phyloP scores from a whole-genome alignment of 2,888 invertebrate genomes.

The Tricholauxania praeusta region DNA sequence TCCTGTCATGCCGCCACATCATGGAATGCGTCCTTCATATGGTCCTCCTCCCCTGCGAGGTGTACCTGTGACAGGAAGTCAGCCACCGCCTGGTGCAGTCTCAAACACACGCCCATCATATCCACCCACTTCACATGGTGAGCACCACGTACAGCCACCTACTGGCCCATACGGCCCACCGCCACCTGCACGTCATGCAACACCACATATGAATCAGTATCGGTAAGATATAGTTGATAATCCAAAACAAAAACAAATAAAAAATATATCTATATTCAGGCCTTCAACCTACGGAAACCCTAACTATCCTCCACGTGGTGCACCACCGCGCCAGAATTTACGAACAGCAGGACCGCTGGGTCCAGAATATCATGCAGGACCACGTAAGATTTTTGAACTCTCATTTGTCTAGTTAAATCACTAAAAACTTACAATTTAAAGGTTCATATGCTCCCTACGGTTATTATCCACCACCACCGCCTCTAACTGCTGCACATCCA shows the following conservation, averaged over 20 bases:
- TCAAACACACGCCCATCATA: slow-evolving; percentile 45
- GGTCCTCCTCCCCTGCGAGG: slow-evolving; percentile 64
- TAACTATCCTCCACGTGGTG: slow-evolving; percentile 60
- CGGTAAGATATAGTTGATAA: slow-evolving; percentile 50
- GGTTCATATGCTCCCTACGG: slow-evolving; percentile 57
- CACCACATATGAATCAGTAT: slow-evolving; percentile 63
- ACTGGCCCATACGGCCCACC: slow-evolving; percentile 52
- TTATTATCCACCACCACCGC: slow-evolving; percentile 63
- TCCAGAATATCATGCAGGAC: slow-evolving; percentile 57
- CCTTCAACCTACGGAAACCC: slow-evolving; percentile 65
- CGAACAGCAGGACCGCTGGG: slow-evolving; percentile 46
- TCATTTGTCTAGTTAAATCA: not conserved
- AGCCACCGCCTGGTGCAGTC: slow-evolving; percentile 41
- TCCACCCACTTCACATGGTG: slow-evolving; percentile 53
- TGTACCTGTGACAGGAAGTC: slow-evolving; percentile 47
- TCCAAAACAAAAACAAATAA: too few relatives aligned
- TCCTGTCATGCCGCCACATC: slow-evolving; percentile 49
- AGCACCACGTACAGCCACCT: slow-evolving; percentile 52
- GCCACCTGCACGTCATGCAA: slow-evolving; percentile 61
- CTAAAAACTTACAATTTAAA: not conserved
- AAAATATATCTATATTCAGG: slow-evolving; percentile 41
- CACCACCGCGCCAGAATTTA: slow-evolving; percentile 53
- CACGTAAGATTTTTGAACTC: slow-evolving; percentile 56
- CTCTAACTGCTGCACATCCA: slow-evolving; percentile 55
- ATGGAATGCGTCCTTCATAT: slow-evolving; percentile 61